Evolutionary conservation across 2,797 vertebrate species (phyloP).

Genomic region (Crax fasciolata): DNA sequence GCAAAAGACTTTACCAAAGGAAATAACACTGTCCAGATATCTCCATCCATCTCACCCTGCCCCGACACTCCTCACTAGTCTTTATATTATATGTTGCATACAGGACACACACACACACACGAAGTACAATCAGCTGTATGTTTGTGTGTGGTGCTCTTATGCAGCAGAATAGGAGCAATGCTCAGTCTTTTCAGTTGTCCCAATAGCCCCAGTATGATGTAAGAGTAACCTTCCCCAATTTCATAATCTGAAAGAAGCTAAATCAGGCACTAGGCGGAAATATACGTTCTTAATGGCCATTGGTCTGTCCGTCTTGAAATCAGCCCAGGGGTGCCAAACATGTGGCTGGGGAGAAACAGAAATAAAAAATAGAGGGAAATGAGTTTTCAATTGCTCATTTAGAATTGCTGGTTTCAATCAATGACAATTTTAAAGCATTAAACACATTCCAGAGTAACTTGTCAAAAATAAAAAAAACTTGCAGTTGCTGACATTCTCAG

Average conservation of each 20-base stretch:
- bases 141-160: not conserved
- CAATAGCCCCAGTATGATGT: fast-evolving
- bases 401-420: slow-evolving; percentile 83
- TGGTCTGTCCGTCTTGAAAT: slow-evolving; percentile 24
- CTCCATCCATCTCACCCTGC: not conserved
- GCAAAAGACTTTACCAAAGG: not conserved
- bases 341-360: slow-evolving; percentile 43
- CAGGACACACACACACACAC: not conserved
- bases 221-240: not conserved
- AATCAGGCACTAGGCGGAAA: not conserved
- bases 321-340: slow-evolving; percentile 38
- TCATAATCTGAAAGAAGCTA: not conserved
- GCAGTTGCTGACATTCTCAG: slow-evolving; percentile 76
- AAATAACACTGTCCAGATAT: not conserved
- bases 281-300: not conserved
- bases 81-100: not conserved
- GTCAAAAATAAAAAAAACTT: slow-evolving; percentile 59
- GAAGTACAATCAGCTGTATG: not conserved
- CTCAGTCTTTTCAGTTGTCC: not conserved
- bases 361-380: slow-evolving; percentile 64
- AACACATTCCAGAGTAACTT: slow-evolving; percentile 76
- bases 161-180: not conserved
- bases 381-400: slow-evolving; percentile 80
- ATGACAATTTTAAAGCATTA: slow-evolving; percentile 83
- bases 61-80: not conserved